Evolutionary conservation across 2,797 vertebrate species (phyloP).

Genomic region (Falco biarmicus): DNA sequence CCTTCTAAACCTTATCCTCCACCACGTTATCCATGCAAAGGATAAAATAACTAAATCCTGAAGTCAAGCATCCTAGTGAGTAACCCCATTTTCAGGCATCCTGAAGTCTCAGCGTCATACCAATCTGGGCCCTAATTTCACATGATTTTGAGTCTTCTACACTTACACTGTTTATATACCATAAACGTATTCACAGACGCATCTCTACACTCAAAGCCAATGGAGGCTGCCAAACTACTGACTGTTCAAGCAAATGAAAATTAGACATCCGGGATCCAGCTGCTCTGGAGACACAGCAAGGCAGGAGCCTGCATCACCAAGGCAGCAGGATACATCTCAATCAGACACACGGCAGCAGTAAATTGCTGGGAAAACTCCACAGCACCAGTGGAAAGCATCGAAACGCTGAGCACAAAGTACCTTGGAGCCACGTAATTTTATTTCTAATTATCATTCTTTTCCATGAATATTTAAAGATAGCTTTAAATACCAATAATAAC

Average conservation of each 20-base stretch:
- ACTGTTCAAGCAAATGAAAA: not conserved
- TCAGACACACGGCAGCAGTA: not conserved
- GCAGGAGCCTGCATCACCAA: not conserved
- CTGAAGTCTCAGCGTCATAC: not conserved
- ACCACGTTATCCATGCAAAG: not conserved
- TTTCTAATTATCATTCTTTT: not conserved
- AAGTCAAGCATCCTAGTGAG: not conserved
- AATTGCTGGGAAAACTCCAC: not conserved
- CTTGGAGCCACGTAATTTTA: not conserved
- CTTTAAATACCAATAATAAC: not conserved
- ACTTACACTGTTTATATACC: not conserved
- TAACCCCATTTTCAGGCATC: not conserved
- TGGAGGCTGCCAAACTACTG: not conserved
- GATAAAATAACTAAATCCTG: not conserved
- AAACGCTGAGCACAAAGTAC: not conserved
- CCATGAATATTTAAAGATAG: slow-evolving; percentile 13
- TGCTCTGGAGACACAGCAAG: slow-evolving; percentile 1
- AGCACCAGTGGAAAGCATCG: not conserved
- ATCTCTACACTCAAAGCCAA: not conserved
- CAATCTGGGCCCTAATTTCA: not conserved
- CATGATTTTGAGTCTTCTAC: not conserved
- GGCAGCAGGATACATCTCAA: slow-evolving; percentile 42
- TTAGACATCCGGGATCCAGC: not conserved
- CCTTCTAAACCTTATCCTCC: not conserved
- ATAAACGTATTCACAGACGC: not conserved